These are phyloP conservation scores for Molossus alvarezi DNA, from an alignment of 2,797 vertebrate genomes.

Conservation along the genomic window DNA sequence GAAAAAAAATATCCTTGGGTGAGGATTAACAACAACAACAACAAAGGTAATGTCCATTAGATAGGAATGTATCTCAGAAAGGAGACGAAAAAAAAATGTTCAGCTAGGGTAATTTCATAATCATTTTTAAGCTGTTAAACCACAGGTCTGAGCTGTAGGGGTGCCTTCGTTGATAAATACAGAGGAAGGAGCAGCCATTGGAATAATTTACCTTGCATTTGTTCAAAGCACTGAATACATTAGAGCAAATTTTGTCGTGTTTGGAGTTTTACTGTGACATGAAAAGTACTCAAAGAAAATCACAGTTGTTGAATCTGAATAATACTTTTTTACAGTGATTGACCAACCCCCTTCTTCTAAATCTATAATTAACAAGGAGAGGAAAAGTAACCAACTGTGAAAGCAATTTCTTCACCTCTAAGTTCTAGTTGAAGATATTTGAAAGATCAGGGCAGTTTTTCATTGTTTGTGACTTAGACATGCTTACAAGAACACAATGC, in stretches of 20 bases:
- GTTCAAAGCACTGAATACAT: conserved; percentile 53
- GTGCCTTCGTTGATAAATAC: conserved; percentile 37
- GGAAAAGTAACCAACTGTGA: neutral
- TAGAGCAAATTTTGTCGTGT: conserved; percentile 29
- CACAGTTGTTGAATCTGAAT: conserved; percentile 44
- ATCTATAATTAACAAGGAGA: conserved; percentile 24
- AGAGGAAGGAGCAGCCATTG: neutral
- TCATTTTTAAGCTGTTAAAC: conserved; percentile 58
- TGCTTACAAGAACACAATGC: neutral
- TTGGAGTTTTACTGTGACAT: conserved; percentile 56
- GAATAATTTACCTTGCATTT: conserved; percentile 38
- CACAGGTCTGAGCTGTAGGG: neutral
- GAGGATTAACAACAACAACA: too few species aligned
- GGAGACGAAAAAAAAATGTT: neutral
- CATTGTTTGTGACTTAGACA: neutral
- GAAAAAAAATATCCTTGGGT: too few species aligned
- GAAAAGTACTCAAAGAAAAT: conserved; percentile 48
- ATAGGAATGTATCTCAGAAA: conserved; percentile 61
- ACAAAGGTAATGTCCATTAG: neutral
- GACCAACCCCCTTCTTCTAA: neutral
- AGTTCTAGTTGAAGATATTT: conserved; percentile 46
- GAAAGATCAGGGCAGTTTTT: neutral
- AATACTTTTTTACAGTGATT: neutral
- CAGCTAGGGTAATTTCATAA: neutral
- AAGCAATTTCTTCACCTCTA: neutral